Evolutionary conservation across 2,797 vertebrate species (phyloP).

Genomic region (Anabacerthia variegaticeps): DNA sequence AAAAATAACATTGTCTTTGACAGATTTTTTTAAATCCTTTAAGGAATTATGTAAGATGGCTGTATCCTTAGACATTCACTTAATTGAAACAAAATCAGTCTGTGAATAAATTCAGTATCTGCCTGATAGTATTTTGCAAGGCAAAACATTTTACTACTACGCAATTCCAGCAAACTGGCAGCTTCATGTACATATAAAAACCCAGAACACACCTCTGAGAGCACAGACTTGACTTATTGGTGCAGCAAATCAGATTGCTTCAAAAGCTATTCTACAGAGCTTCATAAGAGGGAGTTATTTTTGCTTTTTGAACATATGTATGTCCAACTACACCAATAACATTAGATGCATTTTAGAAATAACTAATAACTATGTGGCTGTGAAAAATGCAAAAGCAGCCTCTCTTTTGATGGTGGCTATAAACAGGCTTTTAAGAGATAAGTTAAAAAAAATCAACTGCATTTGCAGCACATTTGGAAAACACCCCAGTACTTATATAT

Average conservation of each 20-base stretch:
- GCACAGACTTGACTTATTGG: not conserved
- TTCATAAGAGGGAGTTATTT: not conserved
- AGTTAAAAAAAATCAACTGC: not conserved
- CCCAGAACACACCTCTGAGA: not conserved
- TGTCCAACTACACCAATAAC: not conserved
- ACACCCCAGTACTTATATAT: not conserved
- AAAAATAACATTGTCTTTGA: not conserved
- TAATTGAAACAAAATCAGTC: not conserved
- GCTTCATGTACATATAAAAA: not conserved
- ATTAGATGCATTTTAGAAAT: constrained; percentile 3
- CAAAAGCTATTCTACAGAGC: not conserved
- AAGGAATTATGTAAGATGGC: not conserved
- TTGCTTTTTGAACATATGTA: not conserved
- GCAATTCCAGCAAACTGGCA: not conserved
- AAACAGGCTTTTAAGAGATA: not conserved
- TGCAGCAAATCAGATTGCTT: constrained; percentile 12
- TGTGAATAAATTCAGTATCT: not conserved
- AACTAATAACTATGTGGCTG: not conserved
- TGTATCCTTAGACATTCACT: not conserved
- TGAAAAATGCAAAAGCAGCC: not conserved
- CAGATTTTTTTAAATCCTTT: not conserved
- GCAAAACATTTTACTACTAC: not conserved
- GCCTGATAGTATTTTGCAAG: not conserved
- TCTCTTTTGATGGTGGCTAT: not conserved
- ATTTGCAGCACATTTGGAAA: not conserved